Evolutionary conservation across 2,113 vertebrate genomes (phyloP), one percentile per base, ranked within the genome.

Genomic region (Hippocampus comes): DNA sequence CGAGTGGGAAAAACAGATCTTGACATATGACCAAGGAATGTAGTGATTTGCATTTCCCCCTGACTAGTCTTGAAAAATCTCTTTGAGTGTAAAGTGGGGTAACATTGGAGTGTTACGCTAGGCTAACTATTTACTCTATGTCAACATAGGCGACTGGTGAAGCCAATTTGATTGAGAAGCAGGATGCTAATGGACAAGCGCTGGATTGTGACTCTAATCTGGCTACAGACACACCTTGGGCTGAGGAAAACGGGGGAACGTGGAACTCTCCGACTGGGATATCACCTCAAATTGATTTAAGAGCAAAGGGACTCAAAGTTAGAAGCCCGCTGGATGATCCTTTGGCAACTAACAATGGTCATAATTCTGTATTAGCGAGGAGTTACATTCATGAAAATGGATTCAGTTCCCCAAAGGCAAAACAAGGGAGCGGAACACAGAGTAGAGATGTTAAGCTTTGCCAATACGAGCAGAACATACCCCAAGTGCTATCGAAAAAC

Each of bases 91-190:
- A 71, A 9, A 46, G 6, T 73, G 30, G 67, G 64, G 17, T 71
- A 63, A 51, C 68, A 74, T 65, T 42, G 59, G 38, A 70, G 48
- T 79, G 61, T 75, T 48, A 57, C 78, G 74, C 67, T 72, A 88
- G 92, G 89, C 92, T 91, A 95, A 96, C 90, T 96, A 94, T 95
- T 94, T 95, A 95, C 95, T 98, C 93, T 94, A 95, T 93, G 95
- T 98, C 95, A 94, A 94, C 94, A 94, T 96, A 99, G 97, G 97
- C 95, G 78, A 95, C 95, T 84, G 93, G 93, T 93, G 95, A 96
- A 84, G 96, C 93, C 95, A 94, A 95, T 92, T 94, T 97, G 93
- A 94, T 95, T 97, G 95, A 97, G 89, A 96, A 93, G 93, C 91
- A 94, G 89, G 92, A 92, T 86, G 86, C 91, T 94, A 93, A 90